Conservation (phyloP, 2,888 invertebrate species). For the Drosophila cracens region DNA sequence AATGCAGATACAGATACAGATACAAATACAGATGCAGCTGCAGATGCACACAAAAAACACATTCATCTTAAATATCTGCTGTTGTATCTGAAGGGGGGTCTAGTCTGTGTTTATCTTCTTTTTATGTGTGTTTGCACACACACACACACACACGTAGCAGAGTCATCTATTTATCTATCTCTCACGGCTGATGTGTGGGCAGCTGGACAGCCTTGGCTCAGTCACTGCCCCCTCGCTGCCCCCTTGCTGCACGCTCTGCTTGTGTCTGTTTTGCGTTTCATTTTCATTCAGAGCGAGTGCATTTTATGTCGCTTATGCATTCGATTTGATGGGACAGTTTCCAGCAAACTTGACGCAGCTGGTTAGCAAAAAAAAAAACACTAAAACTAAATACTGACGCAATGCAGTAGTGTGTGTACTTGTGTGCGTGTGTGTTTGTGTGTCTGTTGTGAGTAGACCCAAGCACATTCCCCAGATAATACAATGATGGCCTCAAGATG, state of each 20-base stretch:
- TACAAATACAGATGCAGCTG: neutral
- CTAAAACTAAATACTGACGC: slow-evolving; percentile 42
- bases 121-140: slow-evolving; percentile 3
- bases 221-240: neutral
- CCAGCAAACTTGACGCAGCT: slow-evolving; percentile 45
- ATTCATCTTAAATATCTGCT: slow-evolving; percentile 9
- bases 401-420: slow-evolving; percentile 19
- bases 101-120: slow-evolving; percentile 10
- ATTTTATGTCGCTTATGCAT: slow-evolving; percentile 32
- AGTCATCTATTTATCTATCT: slow-evolving; percentile 8
- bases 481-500: slow-evolving; percentile 33
- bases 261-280: slow-evolving; percentile 24
- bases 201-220: slow-evolving; percentile 37
- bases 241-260: neutral
- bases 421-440: slow-evolving; percentile 6
- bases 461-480: slow-evolving; percentile 33
- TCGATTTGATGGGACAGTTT: slow-evolving; percentile 45
- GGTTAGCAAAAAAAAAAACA: slow-evolving; percentile 9
- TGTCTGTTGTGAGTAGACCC: slow-evolving; percentile 5
- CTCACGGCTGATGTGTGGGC: slow-evolving; percentile 40
- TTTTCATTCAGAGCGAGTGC: slow-evolving; percentile 38
- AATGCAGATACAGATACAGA: slow-evolving; percentile 11
- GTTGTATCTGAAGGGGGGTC: slow-evolving; percentile 3
- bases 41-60: slow-evolving; percentile 2
- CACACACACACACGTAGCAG: neutral